These are phyloP conservation scores for Aethes cnicana DNA, from an alignment of 2,888 invertebrate species.

Conservation along the genomic window DNA sequence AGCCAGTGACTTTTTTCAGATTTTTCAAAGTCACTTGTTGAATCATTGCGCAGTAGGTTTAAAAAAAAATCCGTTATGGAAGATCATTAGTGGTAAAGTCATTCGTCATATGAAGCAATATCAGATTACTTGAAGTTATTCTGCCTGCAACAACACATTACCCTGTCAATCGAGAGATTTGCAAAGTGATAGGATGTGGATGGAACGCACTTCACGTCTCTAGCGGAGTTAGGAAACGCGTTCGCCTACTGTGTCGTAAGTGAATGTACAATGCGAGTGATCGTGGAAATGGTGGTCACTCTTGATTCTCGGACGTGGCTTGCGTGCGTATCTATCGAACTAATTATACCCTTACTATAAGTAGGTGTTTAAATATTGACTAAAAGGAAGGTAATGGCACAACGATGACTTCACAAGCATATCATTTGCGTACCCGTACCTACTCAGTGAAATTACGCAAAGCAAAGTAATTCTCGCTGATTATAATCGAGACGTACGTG, in stretches of 20 bases:
- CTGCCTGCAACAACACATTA: slow-evolving; percentile 26
- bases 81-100: slow-evolving; percentile 12
- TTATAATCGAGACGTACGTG: slow-evolving; percentile 37
- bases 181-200: slow-evolving; percentile 22
- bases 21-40: background rate
- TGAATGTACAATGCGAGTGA: background rate
- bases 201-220: slow-evolving; percentile 17
- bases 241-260: slow-evolving; percentile 11
- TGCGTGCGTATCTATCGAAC: too few species aligned
- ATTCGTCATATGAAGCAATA: slow-evolving; percentile 28
- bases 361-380: too few species aligned
- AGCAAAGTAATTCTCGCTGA: slow-evolving; percentile 32
- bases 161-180: slow-evolving; percentile 25
- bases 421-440: slow-evolving; percentile 12
- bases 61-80: slow-evolving; percentile 3
- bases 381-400: slow-evolving; percentile 1
- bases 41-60: background rate
- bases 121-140: slow-evolving; percentile 10
- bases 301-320: too few species aligned
- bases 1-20: background rate
- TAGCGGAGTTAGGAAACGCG: slow-evolving; percentile 17
- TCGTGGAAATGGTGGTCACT: background rate
- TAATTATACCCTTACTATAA: too few species aligned
- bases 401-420: slow-evolving; percentile 7
- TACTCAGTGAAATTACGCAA: slow-evolving; percentile 16